Base-by-base conservation (phyloP, 2,113 vertebrate species). In the Psettodes erumei region DNA sequence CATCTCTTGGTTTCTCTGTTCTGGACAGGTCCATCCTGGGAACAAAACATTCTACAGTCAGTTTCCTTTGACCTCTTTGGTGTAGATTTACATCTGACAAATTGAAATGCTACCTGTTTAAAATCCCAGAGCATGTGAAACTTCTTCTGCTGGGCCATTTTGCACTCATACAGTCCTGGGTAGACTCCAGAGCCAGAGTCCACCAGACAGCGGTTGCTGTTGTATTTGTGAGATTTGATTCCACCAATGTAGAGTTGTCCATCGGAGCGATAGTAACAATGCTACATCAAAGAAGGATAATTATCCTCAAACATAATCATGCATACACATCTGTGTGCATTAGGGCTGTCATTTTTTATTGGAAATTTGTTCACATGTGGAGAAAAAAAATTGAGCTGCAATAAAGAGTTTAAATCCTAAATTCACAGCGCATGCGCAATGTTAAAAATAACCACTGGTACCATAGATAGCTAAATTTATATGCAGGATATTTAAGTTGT, bases 1-100 rank as follows among this genome's bases (percentile, higher is more conserved):
- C 93, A 94, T 56, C 88, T 87, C 33, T 89, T 86, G 11, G 93
- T 93, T 8, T 72, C 67, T 84, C 83, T 80, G 90, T 94, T 94
- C 74, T 79, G 86, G 64, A 94, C 89, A 0, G 64, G 71, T 25
- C 87, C 75, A 0, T 85, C 87, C 94, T 94, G 67, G 9, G 55
- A 66, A 71, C 7, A 65, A 81, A 87, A 63, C 43, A 64, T 37
- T 47, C 54, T 25, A 25, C 19, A 28, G 16, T 62, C 9, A 28
- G 6, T 43, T 37, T n/a, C 0, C 33, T 43, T 30, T 27, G 1
- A 12, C 21, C 5, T 8, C 2, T 59, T 23, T 47, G 19, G 21
- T 59, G 32, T 28, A 13, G 15, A 47, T 28, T 13, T n/a, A 32
- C 18, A 32, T 23, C 19, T 35, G 12, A 15, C 21, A 38, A 62